These are phyloP conservation scores for Pithys albifrons DNA, from an alignment of 2,113 vertebrate species.

Conservation along the genomic window DNA sequence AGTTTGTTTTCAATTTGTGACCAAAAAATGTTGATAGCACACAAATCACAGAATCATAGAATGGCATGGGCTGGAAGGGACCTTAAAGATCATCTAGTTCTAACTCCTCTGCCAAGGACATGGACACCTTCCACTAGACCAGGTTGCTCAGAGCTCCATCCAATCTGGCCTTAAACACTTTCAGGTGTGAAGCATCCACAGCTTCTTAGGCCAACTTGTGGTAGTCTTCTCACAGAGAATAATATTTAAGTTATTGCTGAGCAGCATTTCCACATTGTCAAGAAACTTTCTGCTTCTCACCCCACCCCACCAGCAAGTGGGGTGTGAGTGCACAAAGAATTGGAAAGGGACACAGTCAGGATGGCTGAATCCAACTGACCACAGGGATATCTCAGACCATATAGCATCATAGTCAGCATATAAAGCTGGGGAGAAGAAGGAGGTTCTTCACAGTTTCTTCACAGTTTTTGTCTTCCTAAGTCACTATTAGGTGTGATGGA, in stretches of 20 bases:
- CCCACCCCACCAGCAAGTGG: fast-evolving
- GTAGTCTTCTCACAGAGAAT: not conserved
- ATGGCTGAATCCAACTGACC: not conserved
- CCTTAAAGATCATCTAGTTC: not conserved
- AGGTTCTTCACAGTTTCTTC: not conserved
- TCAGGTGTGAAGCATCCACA: not conserved
- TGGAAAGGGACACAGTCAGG: not conserved
- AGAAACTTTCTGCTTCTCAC: not conserved
- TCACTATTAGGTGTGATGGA: fast-evolving
- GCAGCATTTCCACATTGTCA: not conserved
- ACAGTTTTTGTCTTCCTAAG: not conserved
- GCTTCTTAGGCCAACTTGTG: not conserved
- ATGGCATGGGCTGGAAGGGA: not conserved
- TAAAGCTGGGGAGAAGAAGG: not conserved
- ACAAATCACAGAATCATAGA: not conserved
- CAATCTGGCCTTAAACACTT: not conserved
- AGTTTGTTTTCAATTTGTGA: not conserved
- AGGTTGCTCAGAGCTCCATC: not conserved
- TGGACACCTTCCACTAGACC: not conserved
- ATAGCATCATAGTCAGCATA: not conserved
- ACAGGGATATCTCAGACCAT: not conserved
- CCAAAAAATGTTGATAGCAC: fast-evolving
- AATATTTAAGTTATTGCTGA: not conserved
- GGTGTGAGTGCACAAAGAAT: not conserved
- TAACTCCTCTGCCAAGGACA: not conserved